Conservation (phyloP, 2,888 invertebrate species). For the Ectemnius cavifrons region DNA sequence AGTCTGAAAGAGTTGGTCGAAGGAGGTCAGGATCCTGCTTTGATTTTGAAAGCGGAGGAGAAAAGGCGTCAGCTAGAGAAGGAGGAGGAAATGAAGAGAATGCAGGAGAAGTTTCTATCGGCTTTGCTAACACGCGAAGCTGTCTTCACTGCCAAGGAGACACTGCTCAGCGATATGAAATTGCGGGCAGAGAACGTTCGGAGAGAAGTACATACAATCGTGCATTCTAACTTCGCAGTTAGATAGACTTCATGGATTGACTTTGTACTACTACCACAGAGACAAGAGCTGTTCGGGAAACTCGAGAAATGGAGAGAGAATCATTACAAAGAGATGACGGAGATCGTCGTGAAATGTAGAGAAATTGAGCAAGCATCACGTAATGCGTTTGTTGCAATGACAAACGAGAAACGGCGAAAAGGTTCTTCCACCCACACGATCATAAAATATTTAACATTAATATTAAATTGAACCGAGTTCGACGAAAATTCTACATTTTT, state of each 20-base stretch:
- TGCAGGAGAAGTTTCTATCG: constrained; percentile 41
- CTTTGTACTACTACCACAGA: constrained; percentile 23
- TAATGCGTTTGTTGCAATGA: constrained; percentile 41
- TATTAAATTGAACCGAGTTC: background rate
- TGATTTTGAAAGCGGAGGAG: constrained; percentile 38
- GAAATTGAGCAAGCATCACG: constrained; percentile 46
- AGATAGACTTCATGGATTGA: background rate
- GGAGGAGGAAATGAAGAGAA: constrained; percentile 35
- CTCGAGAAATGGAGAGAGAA: constrained; percentile 43
- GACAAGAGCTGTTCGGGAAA: constrained; percentile 43
- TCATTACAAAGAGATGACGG: constrained; percentile 37
- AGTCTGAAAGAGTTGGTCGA: constrained; percentile 41
- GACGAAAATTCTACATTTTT: background rate
- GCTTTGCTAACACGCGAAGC: constrained; percentile 36
- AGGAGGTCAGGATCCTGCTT: constrained; percentile 26
- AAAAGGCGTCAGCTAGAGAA: constrained; percentile 20
- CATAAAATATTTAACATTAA: background rate
- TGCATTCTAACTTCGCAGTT: background rate
- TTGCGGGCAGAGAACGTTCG: constrained; percentile 35
- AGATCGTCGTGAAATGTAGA: constrained; percentile 48
- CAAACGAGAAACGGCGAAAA: constrained; percentile 53
- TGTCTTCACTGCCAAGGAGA: constrained; percentile 44
- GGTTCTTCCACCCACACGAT: constrained; percentile 27
- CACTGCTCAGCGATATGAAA: constrained; percentile 31
- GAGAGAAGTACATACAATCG: constrained; percentile 33